Percentiles rank a stretch among this genome's conserved stretches.
Evolutionary conservation across 2,797 vertebrate species (phyloP).

Genomic region (Pseudochaenichthys georgianus): DNA sequence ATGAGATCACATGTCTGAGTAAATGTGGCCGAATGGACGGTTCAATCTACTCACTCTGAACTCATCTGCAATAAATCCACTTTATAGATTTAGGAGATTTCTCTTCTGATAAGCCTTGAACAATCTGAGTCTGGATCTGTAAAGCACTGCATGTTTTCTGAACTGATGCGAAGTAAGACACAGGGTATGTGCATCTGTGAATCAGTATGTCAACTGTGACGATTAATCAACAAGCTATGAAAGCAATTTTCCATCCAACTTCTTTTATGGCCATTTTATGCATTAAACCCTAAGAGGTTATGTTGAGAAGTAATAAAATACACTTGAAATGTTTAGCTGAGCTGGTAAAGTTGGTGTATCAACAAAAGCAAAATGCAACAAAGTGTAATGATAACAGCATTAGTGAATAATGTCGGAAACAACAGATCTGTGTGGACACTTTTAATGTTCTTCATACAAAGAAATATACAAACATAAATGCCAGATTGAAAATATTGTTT

Average conservation of each 20-base stretch:
- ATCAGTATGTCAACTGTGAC: slow-evolving; percentile 2
- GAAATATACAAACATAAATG: background rate
- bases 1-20: background rate
- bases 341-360: background rate
- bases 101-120: slow-evolving; percentile 5
- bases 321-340: background rate
- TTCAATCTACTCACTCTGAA: slow-evolving; percentile 12
- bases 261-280: slow-evolving; percentile 4
- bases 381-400: background rate
- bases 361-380: background rate
- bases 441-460: background rate
- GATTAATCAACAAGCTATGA: background rate
- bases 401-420: background rate
- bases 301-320: background rate
- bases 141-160: slow-evolving; percentile 4
- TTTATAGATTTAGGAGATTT: slow-evolving; percentile 32
- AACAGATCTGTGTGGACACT: background rate
- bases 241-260: slow-evolving; percentile 3
- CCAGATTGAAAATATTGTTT: background rate
- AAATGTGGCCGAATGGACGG: slow-evolving; percentile 10
- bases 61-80: slow-evolving; percentile 11
- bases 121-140: slow-evolving; percentile 22
- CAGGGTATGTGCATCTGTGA: background rate
- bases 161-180: background rate
- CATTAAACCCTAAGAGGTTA: background rate